Base-by-base conservation (phyloP, 2,888 invertebrate species). In the Heliconius sara region DNA sequence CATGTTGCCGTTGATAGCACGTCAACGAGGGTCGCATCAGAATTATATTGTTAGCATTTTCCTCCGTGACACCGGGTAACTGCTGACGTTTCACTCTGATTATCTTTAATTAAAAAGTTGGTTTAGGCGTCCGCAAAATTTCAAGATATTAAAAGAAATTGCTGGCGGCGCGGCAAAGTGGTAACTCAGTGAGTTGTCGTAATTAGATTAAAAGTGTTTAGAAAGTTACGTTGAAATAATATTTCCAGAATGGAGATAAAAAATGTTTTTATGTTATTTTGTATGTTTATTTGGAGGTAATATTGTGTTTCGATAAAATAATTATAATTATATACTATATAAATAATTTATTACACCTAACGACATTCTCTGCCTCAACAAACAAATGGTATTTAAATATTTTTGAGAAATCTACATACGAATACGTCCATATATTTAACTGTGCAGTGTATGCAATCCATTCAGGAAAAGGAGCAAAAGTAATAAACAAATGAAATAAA, bases 71-170 rank as follows among this genome's bases (percentile, higher is more conserved):
- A 91, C 88, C 89, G 89, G 89, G 87, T 90, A 90, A 92, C 91
- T 91, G 91, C 91, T 90, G 90, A 91, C 91, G 89, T 91, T 93
- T 91, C 88, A 89, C 89, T 87, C 90, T 92, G 91, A 92, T 93
- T 92, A 93, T 92, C 91, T 91, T 93, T 93, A 93, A 93, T 93
- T 93, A 93, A 93, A 94, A 93, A 93, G 92, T 93, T 93, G 91
- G 91, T 91, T 91, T 89, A 91, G 89, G 88, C 89, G 87, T 88
- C 90, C 89, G 85, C 88, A 85, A 91, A 92, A 91, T 89, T 91
- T 86, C 87, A 90, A 92, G 91, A 91, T 92, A 92, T 92, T 91
- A 91, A 93, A 93, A 93, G 91, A 93, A 93, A 91, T 91, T 91
- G 89, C 89, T 87, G 88, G 87, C 90, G 88, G 88, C 88, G 87